Evolutionary conservation across 2,888 invertebrate genomes (phyloP), one percentile per base, ranked within the genome.

Genomic region (Anorthoa munda): DNA sequence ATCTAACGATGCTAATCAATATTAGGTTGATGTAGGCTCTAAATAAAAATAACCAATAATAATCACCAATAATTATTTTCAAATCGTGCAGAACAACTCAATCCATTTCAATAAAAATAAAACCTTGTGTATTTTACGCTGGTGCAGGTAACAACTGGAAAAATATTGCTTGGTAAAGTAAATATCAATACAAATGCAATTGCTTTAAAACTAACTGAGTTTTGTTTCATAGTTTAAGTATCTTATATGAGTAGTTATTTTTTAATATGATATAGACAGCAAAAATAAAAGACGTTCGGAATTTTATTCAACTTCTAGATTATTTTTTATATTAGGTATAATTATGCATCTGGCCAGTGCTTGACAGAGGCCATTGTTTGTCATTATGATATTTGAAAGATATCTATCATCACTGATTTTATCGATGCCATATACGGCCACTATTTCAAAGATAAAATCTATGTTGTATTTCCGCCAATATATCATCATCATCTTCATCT

Each of bases 101-200:
- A 9, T 51, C 1, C 13, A 77, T 31, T 31, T 46, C 39, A 4
- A 63, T 7, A n/a, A 5, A 53, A n/a, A 18, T 17, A 15, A 15
- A 59, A 23, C 2, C 45, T 4, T 13, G 1, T 80, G 39, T 56
- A 4, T n/a, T 26, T 53, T 31, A 23, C 31, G 12, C 13, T 18
- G 12, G 5, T 65, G 15, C 9, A 21, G 45, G 23, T 15, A 59
- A 55, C 72, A 82, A 45, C 65, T 82, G 68, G 18, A 59, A 72
- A 63, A 68, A 82, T 68, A 77, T 61, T 66, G 21, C n/a, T 50
- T 15, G 12, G 18, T 53, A 50, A 68, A 45, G 58, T 55, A 72
- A 80, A 82, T 72, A 66, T 21, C 2, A 50, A 56, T 4, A 13
- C 9, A 18, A 56, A 46, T 61, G 31, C 59, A 51, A 50, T 48